Evolutionary conservation across 2,797 vertebrate genomes (phyloP).

Genomic region (Bovichtus variegatus): DNA sequence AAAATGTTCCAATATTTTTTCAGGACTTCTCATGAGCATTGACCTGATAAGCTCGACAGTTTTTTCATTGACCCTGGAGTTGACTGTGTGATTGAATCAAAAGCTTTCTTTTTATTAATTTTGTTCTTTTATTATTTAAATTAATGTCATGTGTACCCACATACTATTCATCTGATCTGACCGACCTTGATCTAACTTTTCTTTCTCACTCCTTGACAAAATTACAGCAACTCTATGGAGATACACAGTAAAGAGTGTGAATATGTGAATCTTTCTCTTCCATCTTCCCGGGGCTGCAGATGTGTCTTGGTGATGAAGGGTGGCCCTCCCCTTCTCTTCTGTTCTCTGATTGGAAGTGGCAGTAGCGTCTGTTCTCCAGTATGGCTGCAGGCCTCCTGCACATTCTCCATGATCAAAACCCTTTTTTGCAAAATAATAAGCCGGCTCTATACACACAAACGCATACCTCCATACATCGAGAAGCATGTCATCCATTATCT

Average conservation of each 20-base stretch:
- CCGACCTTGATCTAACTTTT: not conserved
- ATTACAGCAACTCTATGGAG: not conserved
- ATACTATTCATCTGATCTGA: not conserved
- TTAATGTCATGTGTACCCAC: not conserved
- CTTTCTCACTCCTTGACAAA: not conserved
- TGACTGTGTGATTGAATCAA: too few species aligned
- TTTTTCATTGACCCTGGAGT: too few species aligned
- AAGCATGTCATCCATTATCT: conserved; percentile 31
- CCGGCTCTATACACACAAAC: not conserved
- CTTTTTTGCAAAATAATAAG: conserved; percentile 32
- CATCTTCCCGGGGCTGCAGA: not conserved
- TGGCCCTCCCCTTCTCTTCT: not conserved
- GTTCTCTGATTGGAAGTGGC: conserved; percentile 14
- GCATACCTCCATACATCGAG: conserved; percentile 1
- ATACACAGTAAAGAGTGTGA: not conserved
- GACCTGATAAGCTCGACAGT: not conserved
- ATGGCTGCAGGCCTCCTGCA: not conserved
- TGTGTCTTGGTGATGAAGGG: not conserved
- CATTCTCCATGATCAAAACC: conserved; percentile 45
- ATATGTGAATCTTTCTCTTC: not conserved
- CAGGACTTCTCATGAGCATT: not conserved
- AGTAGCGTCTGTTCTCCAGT: not conserved
- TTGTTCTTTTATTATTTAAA: too few species aligned
- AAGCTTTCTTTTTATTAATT: not conserved
- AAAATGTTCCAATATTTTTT: not conserved